Evolutionary conservation across 2,797 vertebrate species (phyloP).

Genomic region (Mallotus villosus): DNA sequence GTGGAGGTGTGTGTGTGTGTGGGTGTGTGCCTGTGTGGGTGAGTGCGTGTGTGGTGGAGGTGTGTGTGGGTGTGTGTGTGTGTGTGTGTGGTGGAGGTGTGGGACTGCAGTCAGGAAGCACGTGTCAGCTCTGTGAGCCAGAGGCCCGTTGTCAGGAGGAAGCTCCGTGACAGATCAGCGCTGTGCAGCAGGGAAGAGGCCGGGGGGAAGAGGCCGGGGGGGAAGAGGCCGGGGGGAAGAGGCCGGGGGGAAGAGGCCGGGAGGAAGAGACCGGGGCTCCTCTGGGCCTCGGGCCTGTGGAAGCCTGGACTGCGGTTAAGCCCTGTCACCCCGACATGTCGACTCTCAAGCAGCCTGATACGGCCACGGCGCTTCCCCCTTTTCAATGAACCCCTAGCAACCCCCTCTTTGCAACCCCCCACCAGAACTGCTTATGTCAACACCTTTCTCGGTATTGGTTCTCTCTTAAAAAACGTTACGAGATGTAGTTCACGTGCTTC

Average conservation of each 20-base stretch:
- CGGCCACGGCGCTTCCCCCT: neutral
- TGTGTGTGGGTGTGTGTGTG: conserved; percentile 8
- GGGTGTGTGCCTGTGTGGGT: conserved; percentile 7
- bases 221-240: conserved; percentile 47
- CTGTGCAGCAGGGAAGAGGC: conserved; percentile 63
- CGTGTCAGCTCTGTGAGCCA: conserved; percentile 52
- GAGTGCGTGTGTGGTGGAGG: neutral
- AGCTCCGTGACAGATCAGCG: conserved; percentile 61
- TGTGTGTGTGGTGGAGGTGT: conserved; percentile 15
- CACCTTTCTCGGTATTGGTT: neutral
- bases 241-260: no score
- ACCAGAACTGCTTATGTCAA: neutral
- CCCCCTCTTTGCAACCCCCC: no score
- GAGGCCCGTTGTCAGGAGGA: conserved; percentile 68
- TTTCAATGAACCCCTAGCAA: no score
- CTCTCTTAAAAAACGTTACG: neutral
- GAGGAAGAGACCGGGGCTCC: conserved; percentile 39
- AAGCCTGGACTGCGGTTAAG: conserved; percentile 31
- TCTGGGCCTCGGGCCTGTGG: conserved; percentile 27
- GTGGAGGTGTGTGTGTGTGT: conserved; percentile 11
- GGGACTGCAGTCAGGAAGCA: conserved; percentile 53
- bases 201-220: conserved; percentile 41
- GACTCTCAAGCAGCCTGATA: conserved; percentile 3
- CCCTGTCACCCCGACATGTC: conserved; percentile 16
- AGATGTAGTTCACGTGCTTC: neutral